A percentile compares a stretch with the other conserved stretches of the same genome.
phyloP scores from a whole-genome alignment of 2,888 invertebrate species.

The Drosophila helvetica region DNA sequence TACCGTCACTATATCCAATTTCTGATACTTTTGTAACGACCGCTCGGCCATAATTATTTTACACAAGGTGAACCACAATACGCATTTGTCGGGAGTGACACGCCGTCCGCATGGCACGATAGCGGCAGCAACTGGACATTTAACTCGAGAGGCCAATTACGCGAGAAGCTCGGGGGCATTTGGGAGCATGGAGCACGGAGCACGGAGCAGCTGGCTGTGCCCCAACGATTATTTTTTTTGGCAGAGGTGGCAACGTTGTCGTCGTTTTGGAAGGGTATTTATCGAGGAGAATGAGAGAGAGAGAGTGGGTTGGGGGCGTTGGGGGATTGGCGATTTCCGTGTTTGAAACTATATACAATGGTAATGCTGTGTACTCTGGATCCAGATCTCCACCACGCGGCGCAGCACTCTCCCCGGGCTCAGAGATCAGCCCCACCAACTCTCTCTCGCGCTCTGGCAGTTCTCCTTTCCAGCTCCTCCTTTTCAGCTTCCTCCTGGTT shows the following conservation, averaged over 20 bases:
- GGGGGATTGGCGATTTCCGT: neutral
- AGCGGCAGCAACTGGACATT: constrained; percentile 75
- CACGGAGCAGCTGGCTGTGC: neutral
- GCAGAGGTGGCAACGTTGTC: neutral
- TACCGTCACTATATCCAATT: constrained; percentile 85
- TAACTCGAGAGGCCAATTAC: constrained; percentile 53
- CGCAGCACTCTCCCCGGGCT: neutral
- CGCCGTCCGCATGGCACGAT: constrained; percentile 83
- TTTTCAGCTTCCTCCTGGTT: no score
- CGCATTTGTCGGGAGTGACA: constrained; percentile 84
- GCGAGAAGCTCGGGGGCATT: constrained; percentile 4
- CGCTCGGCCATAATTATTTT: constrained; percentile 85
- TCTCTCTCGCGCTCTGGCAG: neutral
- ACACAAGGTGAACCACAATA: constrained; percentile 84
- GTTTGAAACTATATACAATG: neutral
- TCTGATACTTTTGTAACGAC: constrained; percentile 83
- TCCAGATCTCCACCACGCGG: constrained; percentile 1
- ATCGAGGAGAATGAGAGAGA: neutral
- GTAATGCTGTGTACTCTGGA: neutral
- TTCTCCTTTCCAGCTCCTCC: neutral
- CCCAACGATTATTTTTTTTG: constrained; percentile 5
- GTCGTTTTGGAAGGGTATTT: neutral
- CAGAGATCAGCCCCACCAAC: neutral
- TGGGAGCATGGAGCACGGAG: neutral
- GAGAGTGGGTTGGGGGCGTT: neutral